These are phyloP conservation scores for Eulithis prunata DNA, from an alignment of 2,888 invertebrate genomes.

Conservation along the genomic window DNA sequence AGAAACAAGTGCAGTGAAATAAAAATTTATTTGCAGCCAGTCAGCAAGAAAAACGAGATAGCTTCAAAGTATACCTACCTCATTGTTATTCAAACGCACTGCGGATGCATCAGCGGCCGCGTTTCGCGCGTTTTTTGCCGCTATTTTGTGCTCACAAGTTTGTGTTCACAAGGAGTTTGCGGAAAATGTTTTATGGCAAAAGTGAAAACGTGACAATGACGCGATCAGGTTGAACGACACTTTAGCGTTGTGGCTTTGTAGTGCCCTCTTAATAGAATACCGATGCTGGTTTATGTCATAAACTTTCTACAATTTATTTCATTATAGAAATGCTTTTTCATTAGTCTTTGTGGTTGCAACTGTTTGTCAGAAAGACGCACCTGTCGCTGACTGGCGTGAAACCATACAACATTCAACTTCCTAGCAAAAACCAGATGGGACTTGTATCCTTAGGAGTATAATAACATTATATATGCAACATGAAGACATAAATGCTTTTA, in stretches of 20 bases:
- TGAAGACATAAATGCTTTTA: too few species aligned
- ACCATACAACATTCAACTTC: background rate
- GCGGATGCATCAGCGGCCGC: conserved; percentile 57
- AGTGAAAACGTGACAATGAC: conserved; percentile 68
- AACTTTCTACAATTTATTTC: conserved; percentile 46
- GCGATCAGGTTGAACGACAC: conserved; percentile 59
- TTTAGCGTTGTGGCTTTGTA: conserved; percentile 48
- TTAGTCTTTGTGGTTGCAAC: conserved; percentile 9
- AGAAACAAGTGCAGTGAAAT: background rate
- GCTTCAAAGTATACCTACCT: conserved; percentile 51
- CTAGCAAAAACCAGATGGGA: background rate
- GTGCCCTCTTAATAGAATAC: conserved; percentile 49
- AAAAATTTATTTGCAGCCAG: conserved; percentile 9
- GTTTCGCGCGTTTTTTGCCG: conserved; percentile 66
- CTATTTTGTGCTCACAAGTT: conserved; percentile 64
- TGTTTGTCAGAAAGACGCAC: conserved; percentile 2
- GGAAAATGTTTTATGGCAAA: conserved; percentile 72
- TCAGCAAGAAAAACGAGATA: conserved; percentile 50
- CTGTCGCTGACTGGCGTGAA: conserved; percentile 5
- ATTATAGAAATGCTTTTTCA: conserved; percentile 10
- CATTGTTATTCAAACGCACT: conserved; percentile 68
- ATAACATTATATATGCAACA: too few species aligned
- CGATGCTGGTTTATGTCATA: conserved; percentile 31
- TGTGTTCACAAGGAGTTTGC: conserved; percentile 50
- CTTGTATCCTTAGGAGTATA: too few species aligned